Conservation (phyloP, 2,113 vertebrate genomes). For the Corydoras sp. region DNA sequence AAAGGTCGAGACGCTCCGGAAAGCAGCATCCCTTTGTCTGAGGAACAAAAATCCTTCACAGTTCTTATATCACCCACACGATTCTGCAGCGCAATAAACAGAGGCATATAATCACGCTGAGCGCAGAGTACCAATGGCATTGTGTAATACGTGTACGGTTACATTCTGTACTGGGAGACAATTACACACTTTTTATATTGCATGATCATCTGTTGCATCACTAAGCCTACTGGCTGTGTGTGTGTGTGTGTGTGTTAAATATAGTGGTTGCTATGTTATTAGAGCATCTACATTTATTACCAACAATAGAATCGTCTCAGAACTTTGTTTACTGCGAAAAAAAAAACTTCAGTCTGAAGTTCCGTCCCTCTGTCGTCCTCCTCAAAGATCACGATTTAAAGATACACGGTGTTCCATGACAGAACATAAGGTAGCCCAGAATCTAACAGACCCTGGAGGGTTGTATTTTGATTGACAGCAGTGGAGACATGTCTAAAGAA, state of each 20-base stretch:
- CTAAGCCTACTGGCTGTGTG: background rate
- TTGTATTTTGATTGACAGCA: no score
- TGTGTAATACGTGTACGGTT: no score
- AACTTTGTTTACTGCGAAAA: background rate
- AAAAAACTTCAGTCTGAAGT: background rate
- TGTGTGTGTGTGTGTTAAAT: background rate
- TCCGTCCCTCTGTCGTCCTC: background rate
- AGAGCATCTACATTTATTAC: background rate
- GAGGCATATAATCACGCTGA: constrained; percentile 9
- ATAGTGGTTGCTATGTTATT: background rate
- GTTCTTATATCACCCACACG: background rate
- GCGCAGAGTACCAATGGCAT: background rate
- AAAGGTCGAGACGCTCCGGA: background rate
- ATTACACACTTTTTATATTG: background rate
- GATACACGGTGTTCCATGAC: background rate
- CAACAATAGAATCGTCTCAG: background rate
- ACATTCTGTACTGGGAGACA: no score
- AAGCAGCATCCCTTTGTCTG: background rate
- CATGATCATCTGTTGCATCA: background rate
- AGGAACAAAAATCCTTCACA: constrained; percentile 25
- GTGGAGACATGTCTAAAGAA: no score
- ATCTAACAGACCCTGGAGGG: no score
- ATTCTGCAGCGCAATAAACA: constrained; percentile 8
- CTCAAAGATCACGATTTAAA: background rate
- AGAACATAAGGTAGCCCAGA: no score